A percentile compares a stretch with the other conserved stretches of the same genome.
phyloP scores from a whole-genome alignment of 2,113 vertebrate genomes.

The Gallinago paraguaiae region DNA sequence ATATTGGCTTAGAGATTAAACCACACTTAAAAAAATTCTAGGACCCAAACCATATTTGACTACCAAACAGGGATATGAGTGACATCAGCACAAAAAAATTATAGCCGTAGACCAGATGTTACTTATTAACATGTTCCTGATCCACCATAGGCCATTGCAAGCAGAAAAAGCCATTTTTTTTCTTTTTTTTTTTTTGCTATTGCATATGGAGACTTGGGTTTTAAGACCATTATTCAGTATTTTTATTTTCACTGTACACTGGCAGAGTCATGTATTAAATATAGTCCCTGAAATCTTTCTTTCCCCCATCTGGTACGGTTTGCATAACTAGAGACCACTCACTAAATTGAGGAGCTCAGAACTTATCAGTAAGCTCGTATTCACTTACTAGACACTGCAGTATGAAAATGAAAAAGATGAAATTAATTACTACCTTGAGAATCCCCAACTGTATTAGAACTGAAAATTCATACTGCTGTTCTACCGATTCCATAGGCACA shows the following conservation, averaged over 20 bases:
- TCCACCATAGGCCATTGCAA: not conserved
- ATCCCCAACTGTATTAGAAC: not conserved
- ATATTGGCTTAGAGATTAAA: not conserved
- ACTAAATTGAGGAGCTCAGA: not conserved
- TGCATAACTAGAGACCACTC: not conserved
- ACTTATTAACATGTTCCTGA: not conserved
- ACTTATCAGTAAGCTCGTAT: not conserved
- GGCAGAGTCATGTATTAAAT: not conserved
- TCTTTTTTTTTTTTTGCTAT: not conserved
- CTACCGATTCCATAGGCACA: not conserved
- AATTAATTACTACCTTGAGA: slow-evolving; percentile 21
- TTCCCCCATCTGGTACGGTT: not conserved
- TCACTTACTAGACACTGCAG: not conserved
- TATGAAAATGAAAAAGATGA: slow-evolving; percentile 7
- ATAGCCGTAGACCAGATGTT: not conserved
- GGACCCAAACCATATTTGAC: not conserved
- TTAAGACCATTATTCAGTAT: slow-evolving; percentile 1
- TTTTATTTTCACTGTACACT: not conserved
- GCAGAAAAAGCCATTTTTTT: not conserved
- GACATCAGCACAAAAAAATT: not conserved
- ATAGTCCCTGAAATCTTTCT: not conserved
- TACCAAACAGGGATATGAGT: not conserved
- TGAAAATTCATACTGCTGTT: slow-evolving; percentile 27
- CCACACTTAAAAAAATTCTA: not conserved
- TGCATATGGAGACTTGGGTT: not conserved